A percentile compares a stretch with the other conserved stretches of the same genome.
Evolutionary conservation across 1,140 invertebrate species (phyloP).

Genomic region (Nasonia longicornis): DNA sequence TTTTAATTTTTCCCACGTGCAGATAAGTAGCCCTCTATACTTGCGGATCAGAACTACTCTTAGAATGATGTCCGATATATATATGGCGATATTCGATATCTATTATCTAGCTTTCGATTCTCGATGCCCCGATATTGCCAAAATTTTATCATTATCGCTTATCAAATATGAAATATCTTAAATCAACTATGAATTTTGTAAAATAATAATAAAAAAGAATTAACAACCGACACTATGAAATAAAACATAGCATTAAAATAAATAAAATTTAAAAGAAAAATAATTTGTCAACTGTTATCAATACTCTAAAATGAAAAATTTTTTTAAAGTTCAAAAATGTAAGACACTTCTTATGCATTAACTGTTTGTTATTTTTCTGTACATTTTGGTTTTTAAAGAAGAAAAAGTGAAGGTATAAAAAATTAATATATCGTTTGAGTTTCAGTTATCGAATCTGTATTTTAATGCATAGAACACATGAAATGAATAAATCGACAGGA

Average conservation of each 20-base stretch:
- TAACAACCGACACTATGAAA: too few species aligned
- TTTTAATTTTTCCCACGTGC: neutral
- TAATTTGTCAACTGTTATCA: too few species aligned
- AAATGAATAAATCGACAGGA: constrained; percentile 44
- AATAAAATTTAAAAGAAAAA: neutral
- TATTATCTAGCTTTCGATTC: too few species aligned
- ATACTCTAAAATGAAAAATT: neutral
- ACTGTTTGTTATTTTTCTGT: neutral
- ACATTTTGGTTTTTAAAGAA: constrained; percentile 38
- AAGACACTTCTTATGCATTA: neutral
- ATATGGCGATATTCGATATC: too few species aligned
- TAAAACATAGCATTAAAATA: too few species aligned
- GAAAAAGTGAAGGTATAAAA: constrained; percentile 27
- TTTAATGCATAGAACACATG: constrained; percentile 44
- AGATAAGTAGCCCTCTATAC: constrained; percentile 13
- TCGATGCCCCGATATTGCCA: too few species aligned
- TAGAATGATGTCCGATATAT: too few species aligned
- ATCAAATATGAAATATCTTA: too few species aligned
- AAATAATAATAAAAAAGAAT: too few species aligned
- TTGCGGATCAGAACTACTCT: too few species aligned
- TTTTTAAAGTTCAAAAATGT: neutral
- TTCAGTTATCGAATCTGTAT: constrained; percentile 53
- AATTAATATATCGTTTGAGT: constrained; percentile 19
- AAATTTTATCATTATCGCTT: too few species aligned
- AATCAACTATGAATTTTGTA: too few species aligned